These are phyloP conservation scores for Bubo blakistoni DNA, from an alignment of 2,113 vertebrate genomes.

Conservation along the genomic window DNA sequence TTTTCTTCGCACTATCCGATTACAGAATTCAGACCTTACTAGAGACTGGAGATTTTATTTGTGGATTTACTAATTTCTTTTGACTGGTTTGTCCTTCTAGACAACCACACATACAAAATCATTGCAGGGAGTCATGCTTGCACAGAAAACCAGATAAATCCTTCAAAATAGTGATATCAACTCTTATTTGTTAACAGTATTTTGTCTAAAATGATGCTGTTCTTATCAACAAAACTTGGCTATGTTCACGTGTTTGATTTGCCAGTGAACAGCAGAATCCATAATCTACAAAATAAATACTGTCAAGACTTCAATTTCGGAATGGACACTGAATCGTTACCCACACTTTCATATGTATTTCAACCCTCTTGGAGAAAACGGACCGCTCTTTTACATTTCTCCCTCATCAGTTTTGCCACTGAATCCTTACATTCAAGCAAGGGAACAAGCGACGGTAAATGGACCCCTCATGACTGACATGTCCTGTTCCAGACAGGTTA, in stretches of 20 bases:
- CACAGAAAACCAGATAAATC: neutral
- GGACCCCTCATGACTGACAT: rapidly evolving
- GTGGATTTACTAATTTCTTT: neutral
- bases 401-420: neutral
- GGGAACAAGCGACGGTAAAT: neutral
- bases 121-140: neutral
- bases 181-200: neutral
- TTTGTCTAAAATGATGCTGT: neutral
- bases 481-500: neutral
- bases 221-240: neutral
- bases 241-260: neutral
- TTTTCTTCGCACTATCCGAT: neutral
- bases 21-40: neutral
- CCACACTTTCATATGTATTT: neutral
- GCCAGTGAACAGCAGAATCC: neutral
- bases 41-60: neutral
- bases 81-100: neutral
- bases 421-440: neutral
- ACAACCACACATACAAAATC: neutral
- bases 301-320: neutral
- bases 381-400: neutral
- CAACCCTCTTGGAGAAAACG: neutral
- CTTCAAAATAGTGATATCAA: neutral
- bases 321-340: neutral
- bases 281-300: neutral